Evolutionary conservation across 2,797 vertebrate genomes (phyloP).

Genomic region (Spinibarbus caldwelli): DNA sequence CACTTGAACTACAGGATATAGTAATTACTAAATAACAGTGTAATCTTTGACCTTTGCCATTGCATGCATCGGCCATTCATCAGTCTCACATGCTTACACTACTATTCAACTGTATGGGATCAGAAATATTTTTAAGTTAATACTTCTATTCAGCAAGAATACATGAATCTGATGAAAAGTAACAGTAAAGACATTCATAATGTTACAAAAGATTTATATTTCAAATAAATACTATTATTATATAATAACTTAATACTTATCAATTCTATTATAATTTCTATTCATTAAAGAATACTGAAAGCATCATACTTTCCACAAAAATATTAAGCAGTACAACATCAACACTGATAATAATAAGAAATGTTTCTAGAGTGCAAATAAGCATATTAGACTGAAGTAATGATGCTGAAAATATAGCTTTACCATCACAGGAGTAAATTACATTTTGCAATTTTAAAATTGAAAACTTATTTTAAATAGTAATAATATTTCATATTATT

Average conservation of each 20-base stretch:
- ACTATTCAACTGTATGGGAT: background rate
- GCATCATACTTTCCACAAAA: background rate
- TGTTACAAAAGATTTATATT: background rate
- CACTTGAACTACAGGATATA: conserved; percentile 79
- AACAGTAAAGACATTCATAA: background rate
- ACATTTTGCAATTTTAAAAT: background rate
- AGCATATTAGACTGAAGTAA: background rate
- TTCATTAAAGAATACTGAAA: background rate
- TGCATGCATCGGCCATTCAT: no score
- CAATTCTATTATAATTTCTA: background rate
- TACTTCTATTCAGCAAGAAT: background rate
- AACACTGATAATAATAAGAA: background rate
- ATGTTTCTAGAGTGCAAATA: background rate
- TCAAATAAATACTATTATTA: background rate
- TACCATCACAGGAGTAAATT: background rate
- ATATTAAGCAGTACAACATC: background rate
- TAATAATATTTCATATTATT: background rate
- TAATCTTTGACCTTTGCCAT: background rate
- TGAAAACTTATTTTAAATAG: background rate
- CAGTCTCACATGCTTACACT: no score
- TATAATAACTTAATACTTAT: background rate
- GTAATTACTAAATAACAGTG: background rate
- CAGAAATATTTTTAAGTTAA: background rate
- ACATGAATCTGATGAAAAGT: background rate
- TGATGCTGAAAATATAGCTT: background rate